These are phyloP conservation scores for Luperina nickerlii DNA, from an alignment of 2,888 invertebrate genomes.

Conservation along the genomic window DNA sequence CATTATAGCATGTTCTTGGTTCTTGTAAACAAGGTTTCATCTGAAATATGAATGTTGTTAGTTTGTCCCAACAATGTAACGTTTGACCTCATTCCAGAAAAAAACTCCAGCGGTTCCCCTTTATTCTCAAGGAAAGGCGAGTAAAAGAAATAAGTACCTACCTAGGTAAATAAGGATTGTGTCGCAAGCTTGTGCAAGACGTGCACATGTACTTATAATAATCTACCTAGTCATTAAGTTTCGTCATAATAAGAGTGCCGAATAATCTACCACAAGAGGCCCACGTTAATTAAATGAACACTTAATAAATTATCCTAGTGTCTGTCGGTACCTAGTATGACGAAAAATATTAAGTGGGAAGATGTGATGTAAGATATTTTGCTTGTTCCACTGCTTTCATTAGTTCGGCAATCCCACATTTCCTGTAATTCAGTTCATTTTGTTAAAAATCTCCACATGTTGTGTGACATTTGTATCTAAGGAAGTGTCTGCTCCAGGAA, in stretches of 20 bases:
- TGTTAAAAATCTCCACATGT: conserved; percentile 24
- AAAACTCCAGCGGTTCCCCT: conserved; percentile 21
- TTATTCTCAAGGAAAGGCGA: conserved; percentile 10
- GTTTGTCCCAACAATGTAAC: conserved; percentile 11
- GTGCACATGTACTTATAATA: conserved; percentile 3
- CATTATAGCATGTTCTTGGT: conserved; percentile 38
- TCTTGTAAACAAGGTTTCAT: conserved; percentile 27
- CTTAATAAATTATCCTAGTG: conserved; percentile 14
- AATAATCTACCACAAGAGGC: conserved; percentile 12
- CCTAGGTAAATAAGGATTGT: conserved; percentile 12
- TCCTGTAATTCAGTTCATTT: conserved; percentile 20
- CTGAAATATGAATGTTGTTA: conserved; percentile 38
- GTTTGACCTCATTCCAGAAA: conserved; percentile 52
- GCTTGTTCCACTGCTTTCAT: conserved; percentile 5
- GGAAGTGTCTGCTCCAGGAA: conserved; percentile 83
- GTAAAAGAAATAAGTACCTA: conserved; percentile 15
- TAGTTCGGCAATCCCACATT: conserved; percentile 20
- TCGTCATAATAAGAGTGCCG: conserved; percentile 5
- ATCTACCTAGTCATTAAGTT: neutral
- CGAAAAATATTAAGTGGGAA: neutral
- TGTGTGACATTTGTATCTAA: conserved; percentile 65
- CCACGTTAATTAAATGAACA: neutral
- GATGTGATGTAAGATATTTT: neutral
- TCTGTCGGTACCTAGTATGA: neutral
- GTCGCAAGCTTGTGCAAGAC: conserved; percentile 16